phyloP scores from a whole-genome alignment of 2,113 vertebrate genomes.

The Grantiella picta region DNA sequence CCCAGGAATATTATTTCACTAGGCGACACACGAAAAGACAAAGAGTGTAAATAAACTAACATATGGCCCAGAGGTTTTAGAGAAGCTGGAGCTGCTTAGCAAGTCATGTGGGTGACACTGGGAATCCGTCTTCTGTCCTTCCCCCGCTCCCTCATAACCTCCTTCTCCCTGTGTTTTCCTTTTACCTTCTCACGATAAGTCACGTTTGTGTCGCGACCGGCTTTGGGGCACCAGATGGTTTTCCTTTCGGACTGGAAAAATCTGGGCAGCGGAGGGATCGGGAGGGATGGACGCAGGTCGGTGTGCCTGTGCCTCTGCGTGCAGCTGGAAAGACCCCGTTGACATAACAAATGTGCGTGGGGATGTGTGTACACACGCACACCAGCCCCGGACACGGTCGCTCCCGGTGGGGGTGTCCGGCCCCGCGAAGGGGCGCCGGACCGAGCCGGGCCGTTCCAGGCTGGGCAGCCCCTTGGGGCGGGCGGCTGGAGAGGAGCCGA shows the following conservation, averaged over 20 bases:
- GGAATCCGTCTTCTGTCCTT: slow-evolving; percentile 17
- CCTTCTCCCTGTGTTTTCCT: background rate
- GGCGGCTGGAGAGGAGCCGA: background rate
- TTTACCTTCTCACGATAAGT: slow-evolving; percentile 16
- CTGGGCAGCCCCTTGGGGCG: background rate
- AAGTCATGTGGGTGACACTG: slow-evolving; percentile 33
- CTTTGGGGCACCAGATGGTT: background rate
- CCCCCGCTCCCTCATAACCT: background rate
- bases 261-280: background rate
- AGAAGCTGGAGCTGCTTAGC: slow-evolving; percentile 46
- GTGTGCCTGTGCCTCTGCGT: background rate
- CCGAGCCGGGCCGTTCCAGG: background rate
- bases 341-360: background rate
- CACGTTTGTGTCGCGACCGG: background rate
- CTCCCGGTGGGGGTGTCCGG: too few relatives aligned
- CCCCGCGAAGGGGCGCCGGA: too few relatives aligned
- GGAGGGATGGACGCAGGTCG: background rate
- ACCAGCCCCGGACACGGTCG: fast-evolving
- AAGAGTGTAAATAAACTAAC: slow-evolving; percentile 59
- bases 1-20: slow-evolving; percentile 8
- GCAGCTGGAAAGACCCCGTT: background rate
- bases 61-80: slow-evolving; percentile 56
- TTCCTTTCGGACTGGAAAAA: background rate
- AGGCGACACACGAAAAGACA: background rate
- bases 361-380: background rate